Evolutionary conservation across 2,888 invertebrate species (phyloP).

Genomic region (Antitype chi): DNA sequence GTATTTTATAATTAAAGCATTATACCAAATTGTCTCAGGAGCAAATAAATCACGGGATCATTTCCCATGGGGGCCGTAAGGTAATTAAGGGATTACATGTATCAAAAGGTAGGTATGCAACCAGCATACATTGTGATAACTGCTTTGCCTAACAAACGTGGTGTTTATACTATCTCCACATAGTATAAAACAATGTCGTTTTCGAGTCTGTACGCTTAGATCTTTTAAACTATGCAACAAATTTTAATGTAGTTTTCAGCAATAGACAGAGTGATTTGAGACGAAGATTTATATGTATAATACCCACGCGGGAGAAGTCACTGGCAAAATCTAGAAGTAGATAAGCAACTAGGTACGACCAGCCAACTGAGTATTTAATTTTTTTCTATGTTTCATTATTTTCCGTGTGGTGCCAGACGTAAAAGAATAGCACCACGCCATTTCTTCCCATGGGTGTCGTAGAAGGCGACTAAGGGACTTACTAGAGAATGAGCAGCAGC

Average conservation of each 20-base stretch:
- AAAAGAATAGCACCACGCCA: too few relatives aligned
- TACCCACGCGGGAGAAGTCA: too few relatives aligned
- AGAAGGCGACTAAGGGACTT: too few relatives aligned
- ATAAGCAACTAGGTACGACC: neutral
- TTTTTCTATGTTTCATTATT: neutral
- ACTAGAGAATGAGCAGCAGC: too few relatives aligned
- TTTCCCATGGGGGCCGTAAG: slow-evolving; percentile 56
- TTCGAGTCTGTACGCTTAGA: too few relatives aligned
- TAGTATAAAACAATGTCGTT: too few relatives aligned
- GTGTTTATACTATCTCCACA: neutral
- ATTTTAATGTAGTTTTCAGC: too few relatives aligned
- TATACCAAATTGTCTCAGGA: slow-evolving; percentile 40
- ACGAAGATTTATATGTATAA: too few relatives aligned
- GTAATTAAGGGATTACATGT: slow-evolving; percentile 58
- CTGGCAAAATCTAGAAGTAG: neutral
- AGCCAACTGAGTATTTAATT: neutral
- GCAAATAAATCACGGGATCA: slow-evolving; percentile 53
- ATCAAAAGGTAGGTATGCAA: slow-evolving; percentile 49
- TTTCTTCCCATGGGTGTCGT: too few relatives aligned
- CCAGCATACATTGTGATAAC: slow-evolving; percentile 34
- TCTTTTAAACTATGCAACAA: too few relatives aligned
- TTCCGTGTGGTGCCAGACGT: too few relatives aligned
- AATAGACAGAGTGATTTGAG: too few relatives aligned
- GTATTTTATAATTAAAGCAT: slow-evolving; percentile 48
- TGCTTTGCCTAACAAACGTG: neutral